Evolutionary conservation across 2,888 invertebrate species (phyloP), one percentile per base, ranked within the genome.

Genomic region (Clepsis dumicolana): DNA sequence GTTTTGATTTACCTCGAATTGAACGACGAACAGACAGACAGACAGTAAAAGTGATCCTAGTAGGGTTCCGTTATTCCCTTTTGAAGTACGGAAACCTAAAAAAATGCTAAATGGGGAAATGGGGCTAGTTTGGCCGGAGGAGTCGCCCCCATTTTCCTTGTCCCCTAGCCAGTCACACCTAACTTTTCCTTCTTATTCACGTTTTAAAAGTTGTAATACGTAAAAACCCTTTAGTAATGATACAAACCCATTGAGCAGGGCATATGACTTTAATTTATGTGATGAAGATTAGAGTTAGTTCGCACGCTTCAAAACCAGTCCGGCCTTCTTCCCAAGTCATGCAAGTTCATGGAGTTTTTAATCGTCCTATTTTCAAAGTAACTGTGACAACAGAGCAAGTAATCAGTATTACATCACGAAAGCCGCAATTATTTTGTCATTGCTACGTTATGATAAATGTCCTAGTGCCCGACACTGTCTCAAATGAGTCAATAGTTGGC

Each of bases 271-370:
- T 48, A 48, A 48, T 48, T 21, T 21, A 48, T 48, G 16, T 16
- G 29, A 29, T 7, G 48, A 48, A 48, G 48, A 21, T 21, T 21
- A 16, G n/a, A 2, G 16, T 41, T 54, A 54, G 18, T 16, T 54
- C 29, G 18, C 32, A 56, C 21, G 35, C 14, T 21, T 35, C 21
- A 24, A 35, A 21, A 35, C 35, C 25, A 56, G 56, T 4, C 38
- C 38, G 1, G n/a, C n/a, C 38, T n/a, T n/a, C 38, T n/a, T n/a
- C n/a, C 38, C 38, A 38, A n/a, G 38, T 56, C 56, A 56, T 56
- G 56, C 56, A 35, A 56, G 56, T 12, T 35, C 56, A 56, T 35
- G 35, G 14, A 35, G 32, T 35, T 32, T 29, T 48, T 48, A 48
- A 48, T 48, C 48, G 8, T 48, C 8, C 21, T 10, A 5, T 16